Percentiles rank a stretch among this genome's conserved stretches.
Evolutionary conservation across 2,113 vertebrate genomes (phyloP).

Genomic region (Sminthopsis crassicaudata): DNA sequence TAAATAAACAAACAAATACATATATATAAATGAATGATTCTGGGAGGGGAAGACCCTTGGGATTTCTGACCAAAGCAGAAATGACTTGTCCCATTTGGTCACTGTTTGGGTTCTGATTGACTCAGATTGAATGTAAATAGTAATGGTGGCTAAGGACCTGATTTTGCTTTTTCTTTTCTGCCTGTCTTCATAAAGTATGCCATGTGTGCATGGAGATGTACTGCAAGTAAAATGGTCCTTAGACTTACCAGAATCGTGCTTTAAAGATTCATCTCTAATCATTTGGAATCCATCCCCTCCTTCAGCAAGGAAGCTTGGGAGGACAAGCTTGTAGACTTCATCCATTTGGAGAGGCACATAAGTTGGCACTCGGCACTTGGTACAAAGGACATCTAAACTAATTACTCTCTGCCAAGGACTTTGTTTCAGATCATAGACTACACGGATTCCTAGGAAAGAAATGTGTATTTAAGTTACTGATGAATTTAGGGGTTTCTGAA

Average conservation of each 20-base stretch:
- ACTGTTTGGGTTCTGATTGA: no score
- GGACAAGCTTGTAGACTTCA: slow-evolving; percentile 86
- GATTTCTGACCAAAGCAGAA: no score
- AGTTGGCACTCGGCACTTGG: slow-evolving; percentile 88
- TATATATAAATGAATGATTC: no score
- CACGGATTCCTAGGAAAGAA: slow-evolving; percentile 87
- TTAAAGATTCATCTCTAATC: slow-evolving; percentile 87
- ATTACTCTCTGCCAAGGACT: slow-evolving; percentile 83
- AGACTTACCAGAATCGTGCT: slow-evolving; percentile 91
- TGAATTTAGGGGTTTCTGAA: slow-evolving; percentile 20
- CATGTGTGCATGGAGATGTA: background rate
- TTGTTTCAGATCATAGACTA: slow-evolving; percentile 88
- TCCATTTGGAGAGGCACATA: slow-evolving; percentile 86
- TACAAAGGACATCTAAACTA: slow-evolving; percentile 89
- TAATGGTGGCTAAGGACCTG: no score
- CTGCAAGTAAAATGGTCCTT: background rate
- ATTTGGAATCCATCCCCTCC: slow-evolving; percentile 92
- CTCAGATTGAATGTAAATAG: no score
- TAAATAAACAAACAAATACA: no score
- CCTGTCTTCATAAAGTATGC: background rate
- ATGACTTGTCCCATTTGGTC: no score
- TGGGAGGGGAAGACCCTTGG: no score
- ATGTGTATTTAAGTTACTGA: background rate
- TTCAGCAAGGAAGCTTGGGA: slow-evolving; percentile 87
- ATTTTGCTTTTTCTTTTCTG: background rate